Evolutionary conservation across 2,888 invertebrate species (phyloP).

Genomic region (Ceratothoa steindachneri): DNA sequence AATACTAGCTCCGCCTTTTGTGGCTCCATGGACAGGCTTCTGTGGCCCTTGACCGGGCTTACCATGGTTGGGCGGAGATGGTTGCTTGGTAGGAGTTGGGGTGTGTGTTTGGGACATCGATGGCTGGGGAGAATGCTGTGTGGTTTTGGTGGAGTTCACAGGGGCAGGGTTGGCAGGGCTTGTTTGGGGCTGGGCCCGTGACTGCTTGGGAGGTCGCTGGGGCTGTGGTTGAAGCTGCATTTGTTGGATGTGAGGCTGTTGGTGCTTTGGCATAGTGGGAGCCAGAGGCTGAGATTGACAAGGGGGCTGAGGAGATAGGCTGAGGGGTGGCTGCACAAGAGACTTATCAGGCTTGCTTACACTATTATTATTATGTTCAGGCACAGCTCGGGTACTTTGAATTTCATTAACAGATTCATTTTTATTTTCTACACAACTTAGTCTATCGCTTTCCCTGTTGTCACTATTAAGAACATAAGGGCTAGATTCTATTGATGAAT

Average conservation of each 20-base stretch:
- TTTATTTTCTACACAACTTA: conserved; percentile 10
- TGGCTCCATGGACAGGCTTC: background rate
- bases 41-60: background rate
- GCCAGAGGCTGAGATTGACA: background rate
- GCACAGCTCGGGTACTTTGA: background rate
- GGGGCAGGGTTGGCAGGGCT: background rate
- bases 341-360: background rate
- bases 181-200: conserved; percentile 13
- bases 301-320: background rate
- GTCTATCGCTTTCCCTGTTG: background rate
- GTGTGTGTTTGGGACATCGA: conserved; percentile 5
- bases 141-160: background rate
- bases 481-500: conserved; percentile 4
- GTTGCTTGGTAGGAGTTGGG: background rate
- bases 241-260: background rate
- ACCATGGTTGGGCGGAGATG: background rate
- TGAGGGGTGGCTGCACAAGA: background rate
- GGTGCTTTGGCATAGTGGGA: background rate
- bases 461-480: background rate
- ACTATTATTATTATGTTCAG: background rate
- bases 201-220: background rate
- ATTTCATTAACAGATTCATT: conserved; percentile 10
- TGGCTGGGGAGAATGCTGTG: background rate
- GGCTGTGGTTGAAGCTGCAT: background rate
- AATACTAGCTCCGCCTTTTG: background rate